Evolutionary conservation across 2,888 invertebrate genomes (phyloP), one percentile per base, ranked within the genome.

Genomic region (Polia nebulosa): DNA sequence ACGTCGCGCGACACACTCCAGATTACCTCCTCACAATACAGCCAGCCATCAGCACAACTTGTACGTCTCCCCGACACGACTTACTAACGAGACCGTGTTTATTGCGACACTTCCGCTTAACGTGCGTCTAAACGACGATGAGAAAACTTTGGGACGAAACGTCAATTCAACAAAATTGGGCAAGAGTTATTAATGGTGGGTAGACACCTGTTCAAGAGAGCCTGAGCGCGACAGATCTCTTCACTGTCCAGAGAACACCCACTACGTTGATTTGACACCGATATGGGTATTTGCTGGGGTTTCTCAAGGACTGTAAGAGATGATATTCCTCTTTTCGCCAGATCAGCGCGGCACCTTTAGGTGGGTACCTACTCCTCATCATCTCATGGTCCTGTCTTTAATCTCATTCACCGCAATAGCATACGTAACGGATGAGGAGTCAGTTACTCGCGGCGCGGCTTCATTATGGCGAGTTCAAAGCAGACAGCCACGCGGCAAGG

Each of bases 381-480:
- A 36, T 13, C 22, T 29, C 17, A 25, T 11, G 3, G 25, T 25
- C 13, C 17, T 68, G 32, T 2, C 25, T 41, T 13, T 25, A 36
- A 27, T 20, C 8, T 9, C 20, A 3, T 17, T 32, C 2, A 22
- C n/a, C n/a, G 32, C 22, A 32, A 9, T 39, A 9, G 32, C 5
- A 17, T 17, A 62, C 62, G 8, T 8, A 32, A 20, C 13, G 34
- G 41, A 34, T 39, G 53, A 53, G 25, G 8, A 52, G 29, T 17
- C 15, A 27, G 41, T 32, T 36, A 13, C 34, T 44, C 6, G 34
- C 27, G 34, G 29, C 13, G 17, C 32, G 22, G 41, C 32, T 66
- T 52, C 51, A 51, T 66, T 51, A 51, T 25, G 11, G 32, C 32
- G 32, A 52, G 52, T 34, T 67, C 65, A 52, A 67, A 53, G 27